Evolutionary conservation across 2,113 vertebrate genomes (phyloP).

Genomic region (Catharus bicknelli): DNA sequence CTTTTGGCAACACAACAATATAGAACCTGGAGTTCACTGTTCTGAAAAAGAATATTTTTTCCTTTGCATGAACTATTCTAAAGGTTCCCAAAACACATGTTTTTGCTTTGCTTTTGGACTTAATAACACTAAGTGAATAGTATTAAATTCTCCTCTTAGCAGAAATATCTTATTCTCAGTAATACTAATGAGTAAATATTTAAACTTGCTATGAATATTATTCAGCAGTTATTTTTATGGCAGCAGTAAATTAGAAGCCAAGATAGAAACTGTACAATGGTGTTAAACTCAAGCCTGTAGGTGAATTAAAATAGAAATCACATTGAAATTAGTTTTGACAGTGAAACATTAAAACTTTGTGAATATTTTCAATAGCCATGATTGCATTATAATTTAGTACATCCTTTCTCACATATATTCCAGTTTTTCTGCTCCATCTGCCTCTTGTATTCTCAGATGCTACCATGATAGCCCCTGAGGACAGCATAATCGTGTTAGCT

Average conservation of each 20-base stretch:
- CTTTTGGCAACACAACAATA: background rate
- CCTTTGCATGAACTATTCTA: background rate
- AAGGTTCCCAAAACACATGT: background rate
- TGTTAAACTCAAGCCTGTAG: background rate
- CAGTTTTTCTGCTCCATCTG: background rate
- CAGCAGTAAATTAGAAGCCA: constrained; percentile 1
- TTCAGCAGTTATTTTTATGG: background rate
- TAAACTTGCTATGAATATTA: constrained; percentile 5
- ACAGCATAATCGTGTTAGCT: constrained; percentile 15
- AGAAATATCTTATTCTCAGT: background rate
- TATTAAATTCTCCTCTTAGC: background rate
- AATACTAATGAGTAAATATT: constrained; percentile 23
- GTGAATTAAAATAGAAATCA: constrained; percentile 25
- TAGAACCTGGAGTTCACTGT: background rate
- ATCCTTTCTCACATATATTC: constrained; percentile 18
- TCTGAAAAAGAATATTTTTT: background rate
- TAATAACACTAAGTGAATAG: background rate
- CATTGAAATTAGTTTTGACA: background rate
- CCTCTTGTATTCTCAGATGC: background rate
- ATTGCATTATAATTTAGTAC: constrained; percentile 9
- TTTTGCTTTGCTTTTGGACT: background rate
- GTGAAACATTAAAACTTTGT: background rate
- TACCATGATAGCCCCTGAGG: constrained; percentile 13
- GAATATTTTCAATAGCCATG: background rate
- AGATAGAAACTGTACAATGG: background rate